A percentile compares a stretch with the other conserved stretches of the same genome.
Evolutionary conservation across 2,888 invertebrate genomes (phyloP).

Genomic region (Trissoscelio sp.): DNA sequence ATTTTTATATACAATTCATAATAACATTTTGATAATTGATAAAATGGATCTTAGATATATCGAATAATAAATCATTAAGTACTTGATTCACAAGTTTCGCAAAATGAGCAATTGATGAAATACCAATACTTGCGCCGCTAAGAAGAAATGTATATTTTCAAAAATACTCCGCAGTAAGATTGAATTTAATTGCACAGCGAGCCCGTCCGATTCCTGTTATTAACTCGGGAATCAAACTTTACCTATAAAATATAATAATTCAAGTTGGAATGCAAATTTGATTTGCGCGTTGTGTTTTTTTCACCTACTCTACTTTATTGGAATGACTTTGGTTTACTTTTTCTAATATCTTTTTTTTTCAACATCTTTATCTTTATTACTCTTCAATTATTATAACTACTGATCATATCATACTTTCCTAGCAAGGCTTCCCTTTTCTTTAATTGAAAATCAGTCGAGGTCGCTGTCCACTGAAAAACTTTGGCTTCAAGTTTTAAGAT

Average conservation of each 20-base stretch:
- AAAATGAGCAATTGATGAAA: background rate
- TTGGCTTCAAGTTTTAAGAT: too few relatives aligned
- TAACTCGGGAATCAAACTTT: slow-evolving; percentile 11
- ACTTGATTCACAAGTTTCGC: background rate
- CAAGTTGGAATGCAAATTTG: slow-evolving; percentile 12
- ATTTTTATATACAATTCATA: too few relatives aligned
- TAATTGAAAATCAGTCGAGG: slow-evolving; percentile 38
- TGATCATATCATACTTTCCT: slow-evolving; percentile 33
- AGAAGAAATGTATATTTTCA: background rate
- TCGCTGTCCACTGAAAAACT: slow-evolving; percentile 22
- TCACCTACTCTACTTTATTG: slow-evolving; percentile 6
- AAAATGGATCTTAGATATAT: too few relatives aligned
- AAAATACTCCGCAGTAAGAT: background rate
- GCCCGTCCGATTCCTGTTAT: slow-evolving; percentile 29
- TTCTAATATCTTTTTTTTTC: too few relatives aligned
- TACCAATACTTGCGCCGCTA: background rate
- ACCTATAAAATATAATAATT: slow-evolving; percentile 15
- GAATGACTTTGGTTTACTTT: too few relatives aligned
- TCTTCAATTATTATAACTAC: slow-evolving; percentile 9
- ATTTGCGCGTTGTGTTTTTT: background rate
- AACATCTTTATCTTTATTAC: too few relatives aligned
- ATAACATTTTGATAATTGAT: too few relatives aligned
- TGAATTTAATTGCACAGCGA: slow-evolving; percentile 24
- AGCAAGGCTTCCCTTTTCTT: slow-evolving; percentile 27
- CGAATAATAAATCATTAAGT: too few relatives aligned